These are phyloP conservation scores for Melanotaenia maccullochi DNA, from an alignment of 2,797 vertebrate genomes.

Conservation along the genomic window DNA sequence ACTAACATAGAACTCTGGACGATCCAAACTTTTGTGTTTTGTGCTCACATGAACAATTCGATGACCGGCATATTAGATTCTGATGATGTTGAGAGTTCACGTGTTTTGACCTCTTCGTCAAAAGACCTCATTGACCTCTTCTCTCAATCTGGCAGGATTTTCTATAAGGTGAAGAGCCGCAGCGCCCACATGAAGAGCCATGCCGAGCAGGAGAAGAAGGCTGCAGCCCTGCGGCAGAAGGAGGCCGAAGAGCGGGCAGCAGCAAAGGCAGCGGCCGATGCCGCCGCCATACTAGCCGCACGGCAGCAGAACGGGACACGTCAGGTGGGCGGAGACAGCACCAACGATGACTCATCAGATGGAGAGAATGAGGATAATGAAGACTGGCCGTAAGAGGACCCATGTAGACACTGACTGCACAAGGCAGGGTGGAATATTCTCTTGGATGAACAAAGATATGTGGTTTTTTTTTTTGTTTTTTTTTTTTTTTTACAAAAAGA, in stretches of 20 bases:
- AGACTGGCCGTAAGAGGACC: conserved; percentile 78
- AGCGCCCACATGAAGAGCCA: conserved; percentile 99
- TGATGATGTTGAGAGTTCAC: too few species aligned
- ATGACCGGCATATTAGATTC: too few species aligned
- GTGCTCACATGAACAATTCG: too few species aligned
- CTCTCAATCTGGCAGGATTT: conserved; percentile 82
- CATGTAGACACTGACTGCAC: background rate
- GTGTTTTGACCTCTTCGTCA: background rate
- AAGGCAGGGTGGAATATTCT: background rate
- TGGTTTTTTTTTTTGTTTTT: background rate
- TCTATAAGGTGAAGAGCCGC: conserved; percentile 98
- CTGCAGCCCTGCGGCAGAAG: conserved; percentile 86
- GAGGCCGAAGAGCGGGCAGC: conserved; percentile 86
- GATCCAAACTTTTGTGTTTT: too few species aligned
- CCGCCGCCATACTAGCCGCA: conserved; percentile 74
- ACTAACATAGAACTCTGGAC: too few species aligned
- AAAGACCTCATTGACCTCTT: background rate
- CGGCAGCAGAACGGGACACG: conserved; percentile 78
- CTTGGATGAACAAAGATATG: background rate
- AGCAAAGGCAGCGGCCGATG: conserved; percentile 50
- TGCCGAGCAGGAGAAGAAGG: conserved; percentile 97
- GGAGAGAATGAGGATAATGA: conserved; percentile 77
- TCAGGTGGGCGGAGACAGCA: conserved; percentile 80
- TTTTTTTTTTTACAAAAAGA: background rate
- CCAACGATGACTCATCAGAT: conserved; percentile 79